Evolutionary conservation across 1,140 invertebrate species (phyloP).

Genomic region (Drosophila arawakana): DNA sequence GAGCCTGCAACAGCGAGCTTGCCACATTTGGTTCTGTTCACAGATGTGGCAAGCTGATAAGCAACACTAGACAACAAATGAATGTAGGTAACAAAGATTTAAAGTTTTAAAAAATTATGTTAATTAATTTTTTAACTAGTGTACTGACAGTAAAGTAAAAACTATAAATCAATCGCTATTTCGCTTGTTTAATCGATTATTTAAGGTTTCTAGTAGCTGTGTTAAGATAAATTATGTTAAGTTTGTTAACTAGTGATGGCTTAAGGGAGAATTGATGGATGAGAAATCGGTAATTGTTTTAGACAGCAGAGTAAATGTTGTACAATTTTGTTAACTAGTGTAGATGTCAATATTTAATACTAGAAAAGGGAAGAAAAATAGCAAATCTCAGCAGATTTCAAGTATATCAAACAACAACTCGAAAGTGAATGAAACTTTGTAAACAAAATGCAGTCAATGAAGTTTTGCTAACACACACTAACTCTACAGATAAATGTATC

Average conservation of each 20-base stretch:
- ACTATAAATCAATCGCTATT: too few species aligned
- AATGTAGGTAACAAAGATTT: background rate
- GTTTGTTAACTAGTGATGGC: constrained; percentile 3
- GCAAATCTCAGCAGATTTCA: constrained; percentile 8
- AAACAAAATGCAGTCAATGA: constrained; percentile 6
- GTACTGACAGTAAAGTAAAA: too few species aligned
- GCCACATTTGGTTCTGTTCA: constrained; percentile 17
- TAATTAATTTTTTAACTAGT: too few species aligned
- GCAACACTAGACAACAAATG: background rate
- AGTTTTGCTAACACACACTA: background rate
- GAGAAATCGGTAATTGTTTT: background rate
- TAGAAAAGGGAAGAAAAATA: background rate
- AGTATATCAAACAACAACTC: background rate
- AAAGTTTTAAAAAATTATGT: background rate
- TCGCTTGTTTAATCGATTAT: too few species aligned
- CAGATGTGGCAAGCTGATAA: constrained; percentile 33
- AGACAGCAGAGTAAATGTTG: too few species aligned
- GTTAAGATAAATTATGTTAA: background rate
- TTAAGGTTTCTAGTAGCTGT: too few species aligned
- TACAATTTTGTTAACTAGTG: background rate
- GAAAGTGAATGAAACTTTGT: constrained; percentile 9
- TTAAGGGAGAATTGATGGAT: background rate
- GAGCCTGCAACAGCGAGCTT: constrained; percentile 18
- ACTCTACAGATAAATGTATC: background rate
- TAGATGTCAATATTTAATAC: constrained; percentile 1